phyloP scores from a whole-genome alignment of 2,797 vertebrate species.

The Diglossa cyanea region DNA sequence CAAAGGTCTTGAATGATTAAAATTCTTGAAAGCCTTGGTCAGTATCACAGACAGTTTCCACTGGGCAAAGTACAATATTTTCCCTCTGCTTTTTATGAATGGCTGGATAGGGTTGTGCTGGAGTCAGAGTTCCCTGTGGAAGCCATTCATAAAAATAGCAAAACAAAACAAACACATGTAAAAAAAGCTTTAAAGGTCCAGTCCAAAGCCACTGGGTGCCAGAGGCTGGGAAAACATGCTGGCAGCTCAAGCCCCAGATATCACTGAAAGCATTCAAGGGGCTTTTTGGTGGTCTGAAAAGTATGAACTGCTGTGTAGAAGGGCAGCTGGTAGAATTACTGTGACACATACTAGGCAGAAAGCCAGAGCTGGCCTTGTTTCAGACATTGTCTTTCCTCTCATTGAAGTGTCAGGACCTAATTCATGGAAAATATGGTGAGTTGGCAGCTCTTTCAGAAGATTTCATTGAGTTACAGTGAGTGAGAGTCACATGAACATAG shows the following conservation, averaged over 20 bases:
- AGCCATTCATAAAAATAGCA: constrained; percentile 85
- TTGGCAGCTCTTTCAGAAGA: constrained; percentile 79
- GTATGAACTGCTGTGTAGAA: constrained; percentile 75
- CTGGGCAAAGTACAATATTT: constrained; percentile 61
- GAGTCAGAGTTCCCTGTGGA: constrained; percentile 53
- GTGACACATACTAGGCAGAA: constrained; percentile 80
- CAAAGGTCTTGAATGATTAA: constrained; percentile 48
- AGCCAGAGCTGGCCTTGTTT: constrained; percentile 81
- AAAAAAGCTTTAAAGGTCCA: constrained; percentile 67
- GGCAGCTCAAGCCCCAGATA: constrained; percentile 60
- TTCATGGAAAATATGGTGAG: constrained; percentile 83
- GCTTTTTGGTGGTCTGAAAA: constrained; percentile 80
- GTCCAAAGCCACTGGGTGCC: constrained; percentile 76
- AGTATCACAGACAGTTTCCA: constrained; percentile 55
- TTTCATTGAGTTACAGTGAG: constrained; percentile 78
- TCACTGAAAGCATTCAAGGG: constrained; percentile 71
- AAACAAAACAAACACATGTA: constrained; percentile 70
- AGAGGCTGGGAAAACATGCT: constrained; percentile 77
- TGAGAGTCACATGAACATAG: constrained; percentile 75
- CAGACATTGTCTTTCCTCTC: constrained; percentile 84
- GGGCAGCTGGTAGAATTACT: constrained; percentile 79
- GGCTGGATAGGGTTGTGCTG: constrained; percentile 68
- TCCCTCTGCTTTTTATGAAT: constrained; percentile 78
- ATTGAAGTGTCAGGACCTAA: constrained; percentile 85
- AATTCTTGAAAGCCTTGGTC: constrained; percentile 55